A percentile compares a stretch with the other conserved stretches of the same genome.
Conservation (phyloP, 2,888 invertebrate genomes). For the Nemurella pictetii region DNA sequence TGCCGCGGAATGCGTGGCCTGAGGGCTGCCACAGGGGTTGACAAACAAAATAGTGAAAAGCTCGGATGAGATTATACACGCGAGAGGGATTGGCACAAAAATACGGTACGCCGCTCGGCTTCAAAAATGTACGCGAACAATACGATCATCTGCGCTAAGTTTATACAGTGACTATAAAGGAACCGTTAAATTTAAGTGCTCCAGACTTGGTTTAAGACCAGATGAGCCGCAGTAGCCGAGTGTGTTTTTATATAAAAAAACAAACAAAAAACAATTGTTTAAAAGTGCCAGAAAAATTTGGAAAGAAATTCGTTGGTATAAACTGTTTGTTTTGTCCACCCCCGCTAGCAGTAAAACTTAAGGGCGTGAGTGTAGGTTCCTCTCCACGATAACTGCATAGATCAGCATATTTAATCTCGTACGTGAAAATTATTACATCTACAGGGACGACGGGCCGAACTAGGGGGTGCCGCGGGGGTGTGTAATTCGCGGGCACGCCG, state of each 20-base stretch:
- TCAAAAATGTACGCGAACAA: neutral
- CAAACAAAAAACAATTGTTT: neutral
- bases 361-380: constrained; percentile 2
- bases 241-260: neutral
- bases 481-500: neutral
- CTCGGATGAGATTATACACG: neutral
- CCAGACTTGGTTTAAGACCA: neutral
- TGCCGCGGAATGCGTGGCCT: neutral
- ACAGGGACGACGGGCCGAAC: neutral
- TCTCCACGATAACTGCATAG: constrained; percentile 19
- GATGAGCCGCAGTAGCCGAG: neutral
- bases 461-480: neutral
- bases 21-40: neutral
- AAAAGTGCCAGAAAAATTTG: neutral
- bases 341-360: constrained; percentile 9
- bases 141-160: neutral
- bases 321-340: constrained; percentile 12
- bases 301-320: neutral
- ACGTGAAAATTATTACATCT: constrained; percentile 30
- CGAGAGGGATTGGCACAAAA: no score
- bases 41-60: neutral
- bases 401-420: constrained; percentile 32
- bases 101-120: neutral
- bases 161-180: neutral
- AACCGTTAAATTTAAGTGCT: neutral